These are phyloP conservation scores for Odontamblyopus lacepedii DNA, from an alignment of 2,797 vertebrate genomes.

Conservation along the genomic window DNA sequence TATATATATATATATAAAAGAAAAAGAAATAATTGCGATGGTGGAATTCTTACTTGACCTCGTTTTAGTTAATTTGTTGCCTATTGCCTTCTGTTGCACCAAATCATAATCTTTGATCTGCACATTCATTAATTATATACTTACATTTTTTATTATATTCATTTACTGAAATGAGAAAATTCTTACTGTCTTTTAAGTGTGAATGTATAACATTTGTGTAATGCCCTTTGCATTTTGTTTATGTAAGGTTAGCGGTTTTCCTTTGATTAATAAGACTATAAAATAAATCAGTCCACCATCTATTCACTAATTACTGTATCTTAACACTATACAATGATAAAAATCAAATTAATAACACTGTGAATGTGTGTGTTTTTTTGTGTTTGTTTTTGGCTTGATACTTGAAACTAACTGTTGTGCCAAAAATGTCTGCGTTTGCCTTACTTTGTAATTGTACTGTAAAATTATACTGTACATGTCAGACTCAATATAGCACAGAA, in stretches of 20 bases:
- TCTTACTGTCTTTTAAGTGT: too few species aligned
- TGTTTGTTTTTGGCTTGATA: constrained; percentile 31
- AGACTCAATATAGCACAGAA: constrained; percentile 12
- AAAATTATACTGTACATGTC: background rate
- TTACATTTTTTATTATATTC: too few species aligned
- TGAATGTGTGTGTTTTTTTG: constrained; percentile 20
- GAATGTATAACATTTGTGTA: too few species aligned
- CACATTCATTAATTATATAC: background rate
- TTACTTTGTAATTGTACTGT: constrained; percentile 4
- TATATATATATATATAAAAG: background rate
- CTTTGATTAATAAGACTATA: too few species aligned
- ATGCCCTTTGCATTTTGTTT: too few species aligned
- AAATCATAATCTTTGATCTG: background rate
- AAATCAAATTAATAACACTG: background rate
- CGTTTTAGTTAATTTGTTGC: background rate
- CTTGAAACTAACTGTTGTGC: constrained; percentile 43
- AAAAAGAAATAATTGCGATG: background rate
- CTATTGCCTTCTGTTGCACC: background rate
- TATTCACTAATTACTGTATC: background rate
- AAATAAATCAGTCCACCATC: background rate
- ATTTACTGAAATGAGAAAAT: background rate
- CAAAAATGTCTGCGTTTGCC: constrained; percentile 22
- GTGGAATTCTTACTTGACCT: background rate
- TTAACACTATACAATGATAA: background rate
- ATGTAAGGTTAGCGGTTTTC: too few species aligned